These are phyloP conservation scores for Cryptus armator DNA, from an alignment of 2,888 invertebrate species.

Conservation along the genomic window DNA sequence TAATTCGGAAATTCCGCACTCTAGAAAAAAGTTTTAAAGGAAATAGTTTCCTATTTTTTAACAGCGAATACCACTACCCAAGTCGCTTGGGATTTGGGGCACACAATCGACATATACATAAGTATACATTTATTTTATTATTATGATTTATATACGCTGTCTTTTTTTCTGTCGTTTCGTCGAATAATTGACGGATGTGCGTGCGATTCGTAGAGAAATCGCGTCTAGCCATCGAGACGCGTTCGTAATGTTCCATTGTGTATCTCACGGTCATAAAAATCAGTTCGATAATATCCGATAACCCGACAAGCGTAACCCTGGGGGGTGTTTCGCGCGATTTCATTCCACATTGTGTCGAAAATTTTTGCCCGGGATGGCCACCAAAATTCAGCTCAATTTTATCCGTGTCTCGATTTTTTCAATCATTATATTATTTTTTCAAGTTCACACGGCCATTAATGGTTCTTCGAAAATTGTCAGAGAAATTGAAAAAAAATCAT, in stretches of 20 bases:
- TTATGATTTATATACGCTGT: neutral
- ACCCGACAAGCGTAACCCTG: neutral
- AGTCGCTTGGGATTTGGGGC: neutral
- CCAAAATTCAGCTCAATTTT: neutral
- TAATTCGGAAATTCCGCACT: neutral
- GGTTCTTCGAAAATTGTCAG: neutral
- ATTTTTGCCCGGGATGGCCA: conserved; percentile 39
- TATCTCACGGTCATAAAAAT: conserved; percentile 15
- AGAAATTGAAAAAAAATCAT: neutral
- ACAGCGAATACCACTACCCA: neutral
- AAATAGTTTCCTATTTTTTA: neutral
- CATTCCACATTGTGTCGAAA: conserved; percentile 34
- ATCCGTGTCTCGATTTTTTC: neutral
- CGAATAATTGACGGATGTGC: neutral
- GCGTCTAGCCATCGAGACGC: conserved; percentile 43
- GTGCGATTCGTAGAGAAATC: conserved; percentile 30
- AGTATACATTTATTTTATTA: neutral
- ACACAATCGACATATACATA: no score
- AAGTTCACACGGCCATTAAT: neutral
- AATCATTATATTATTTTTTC: neutral
- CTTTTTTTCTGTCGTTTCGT: neutral
- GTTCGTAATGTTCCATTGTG: conserved; percentile 6
- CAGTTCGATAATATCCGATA: conserved; percentile 4
- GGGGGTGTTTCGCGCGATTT: neutral
- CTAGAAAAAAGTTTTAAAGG: neutral